Evolutionary conservation across 2,113 vertebrate species (phyloP).

Genomic region (Tetrao urogallus): DNA sequence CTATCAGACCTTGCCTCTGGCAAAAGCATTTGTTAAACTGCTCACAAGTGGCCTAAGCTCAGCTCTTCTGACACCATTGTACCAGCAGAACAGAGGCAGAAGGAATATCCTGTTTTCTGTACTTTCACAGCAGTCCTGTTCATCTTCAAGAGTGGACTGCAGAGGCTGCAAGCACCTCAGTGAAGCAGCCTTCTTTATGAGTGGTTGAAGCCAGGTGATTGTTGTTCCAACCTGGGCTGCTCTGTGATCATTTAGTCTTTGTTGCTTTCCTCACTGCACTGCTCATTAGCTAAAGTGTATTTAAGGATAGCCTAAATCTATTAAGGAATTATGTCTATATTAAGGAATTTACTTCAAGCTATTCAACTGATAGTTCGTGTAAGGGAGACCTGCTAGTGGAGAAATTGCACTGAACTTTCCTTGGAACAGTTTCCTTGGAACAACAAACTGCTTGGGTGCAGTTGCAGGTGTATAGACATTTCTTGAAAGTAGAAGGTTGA

Average conservation of each 20-base stretch:
- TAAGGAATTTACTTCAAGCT: not conserved
- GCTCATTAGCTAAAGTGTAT: not conserved
- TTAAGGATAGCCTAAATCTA: not conserved
- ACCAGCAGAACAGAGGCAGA: not conserved
- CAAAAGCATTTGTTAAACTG: not conserved
- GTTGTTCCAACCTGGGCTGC: not conserved
- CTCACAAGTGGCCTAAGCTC: not conserved
- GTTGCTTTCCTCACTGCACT: not conserved
- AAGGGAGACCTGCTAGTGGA: not conserved
- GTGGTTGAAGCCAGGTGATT: not conserved
- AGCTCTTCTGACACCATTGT: not conserved
- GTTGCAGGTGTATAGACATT: accelerated
- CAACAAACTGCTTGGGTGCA: not conserved
- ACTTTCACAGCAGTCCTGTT: accelerated
- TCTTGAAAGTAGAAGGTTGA: not conserved
- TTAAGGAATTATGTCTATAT: no score
- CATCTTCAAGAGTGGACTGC: not conserved
- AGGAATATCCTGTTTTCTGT: not conserved
- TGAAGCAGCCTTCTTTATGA: not conserved
- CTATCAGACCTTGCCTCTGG: not conserved
- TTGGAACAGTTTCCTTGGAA: not conserved
- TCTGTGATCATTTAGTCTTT: not conserved
- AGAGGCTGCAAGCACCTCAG: not conserved
- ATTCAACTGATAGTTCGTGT: not conserved
- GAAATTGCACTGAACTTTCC: not conserved